phyloP scores from a whole-genome alignment of 2,113 vertebrate species.

The Xenus cinereus region DNA sequence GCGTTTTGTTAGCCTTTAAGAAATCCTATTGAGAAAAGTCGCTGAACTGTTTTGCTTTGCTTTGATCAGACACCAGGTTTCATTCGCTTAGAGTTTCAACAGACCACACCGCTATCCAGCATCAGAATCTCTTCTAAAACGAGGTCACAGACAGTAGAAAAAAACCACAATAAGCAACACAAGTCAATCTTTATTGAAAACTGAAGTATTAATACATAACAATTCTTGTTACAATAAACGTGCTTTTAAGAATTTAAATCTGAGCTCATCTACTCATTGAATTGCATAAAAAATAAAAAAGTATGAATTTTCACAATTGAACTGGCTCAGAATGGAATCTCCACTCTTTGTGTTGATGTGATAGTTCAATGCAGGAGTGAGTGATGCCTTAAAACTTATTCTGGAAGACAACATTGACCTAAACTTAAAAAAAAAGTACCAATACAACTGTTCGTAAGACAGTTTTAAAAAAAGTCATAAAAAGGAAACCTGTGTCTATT shows the following conservation, averaged over 20 bases:
- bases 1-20: not conserved
- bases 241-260: slow-evolving; percentile 84
- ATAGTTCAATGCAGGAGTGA: slow-evolving; percentile 73
- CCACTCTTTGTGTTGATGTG: slow-evolving; percentile 70
- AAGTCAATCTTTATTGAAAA: slow-evolving; percentile 90
- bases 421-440: slow-evolving; percentile 79
- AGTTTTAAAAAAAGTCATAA: slow-evolving; percentile 63
- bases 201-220: slow-evolving; percentile 87
- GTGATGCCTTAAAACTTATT: slow-evolving; percentile 75
- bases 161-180: slow-evolving; percentile 75
- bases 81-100: not conserved
- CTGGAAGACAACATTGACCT: slow-evolving; percentile 83
- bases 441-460: slow-evolving; percentile 74
- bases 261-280: slow-evolving; percentile 82
- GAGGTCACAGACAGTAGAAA: not conserved
- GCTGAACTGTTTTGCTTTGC: not conserved
- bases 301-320: slow-evolving; percentile 79
- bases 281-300: slow-evolving; percentile 84
- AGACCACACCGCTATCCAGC: not conserved
- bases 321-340: slow-evolving; percentile 79
- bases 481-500: slow-evolving; percentile 71
- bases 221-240: slow-evolving; percentile 86
- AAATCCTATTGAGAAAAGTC: not conserved
- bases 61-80: not conserved
- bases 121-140: not conserved